These are phyloP conservation scores for Pseudomugil gertrudae DNA, from an alignment of 2,797 vertebrate genomes.

Conservation along the genomic window DNA sequence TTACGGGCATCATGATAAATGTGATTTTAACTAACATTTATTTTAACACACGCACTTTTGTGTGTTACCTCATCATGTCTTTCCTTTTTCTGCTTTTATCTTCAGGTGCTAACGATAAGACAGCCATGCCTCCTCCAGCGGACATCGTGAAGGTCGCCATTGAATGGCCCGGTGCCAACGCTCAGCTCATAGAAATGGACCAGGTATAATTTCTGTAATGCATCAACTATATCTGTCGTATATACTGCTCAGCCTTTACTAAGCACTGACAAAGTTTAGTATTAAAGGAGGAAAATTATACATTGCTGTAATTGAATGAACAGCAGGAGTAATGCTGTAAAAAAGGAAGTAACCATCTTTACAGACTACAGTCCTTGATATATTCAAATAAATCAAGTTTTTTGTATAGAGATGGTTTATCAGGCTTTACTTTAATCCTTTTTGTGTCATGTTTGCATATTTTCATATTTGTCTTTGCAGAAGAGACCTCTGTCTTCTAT, in stretches of 20 bases:
- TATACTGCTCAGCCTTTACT: neutral
- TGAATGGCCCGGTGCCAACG: constrained; percentile 97
- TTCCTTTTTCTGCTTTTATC: neutral
- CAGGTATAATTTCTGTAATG: constrained; percentile 75
- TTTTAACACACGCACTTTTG: neutral
- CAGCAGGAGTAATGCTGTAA: neutral
- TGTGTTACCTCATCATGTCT: neutral
- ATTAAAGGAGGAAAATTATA: neutral
- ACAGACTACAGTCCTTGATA: no score
- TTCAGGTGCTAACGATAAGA: constrained; percentile 36
- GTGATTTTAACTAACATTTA: neutral
- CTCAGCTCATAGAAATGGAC: constrained; percentile 97
- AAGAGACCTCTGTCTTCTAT: constrained; percentile 95
- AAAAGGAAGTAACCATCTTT: neutral
- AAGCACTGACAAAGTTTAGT: neutral
- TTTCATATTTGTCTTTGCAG: constrained; percentile 74
- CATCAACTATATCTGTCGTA: neutral
- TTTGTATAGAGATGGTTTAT: neutral
- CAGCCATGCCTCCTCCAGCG: constrained; percentile 88
- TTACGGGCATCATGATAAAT: neutral
- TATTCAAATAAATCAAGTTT: neutral
- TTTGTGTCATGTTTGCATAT: constrained; percentile 3
- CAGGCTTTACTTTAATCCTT: neutral
- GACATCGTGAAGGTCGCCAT: constrained; percentile 99
- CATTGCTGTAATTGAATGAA: neutral